Percentiles rank a stretch among this genome's conserved stretches.
Evolutionary conservation across 2,888 invertebrate species (phyloP).

Genomic region (Morinoia aosen): DNA sequence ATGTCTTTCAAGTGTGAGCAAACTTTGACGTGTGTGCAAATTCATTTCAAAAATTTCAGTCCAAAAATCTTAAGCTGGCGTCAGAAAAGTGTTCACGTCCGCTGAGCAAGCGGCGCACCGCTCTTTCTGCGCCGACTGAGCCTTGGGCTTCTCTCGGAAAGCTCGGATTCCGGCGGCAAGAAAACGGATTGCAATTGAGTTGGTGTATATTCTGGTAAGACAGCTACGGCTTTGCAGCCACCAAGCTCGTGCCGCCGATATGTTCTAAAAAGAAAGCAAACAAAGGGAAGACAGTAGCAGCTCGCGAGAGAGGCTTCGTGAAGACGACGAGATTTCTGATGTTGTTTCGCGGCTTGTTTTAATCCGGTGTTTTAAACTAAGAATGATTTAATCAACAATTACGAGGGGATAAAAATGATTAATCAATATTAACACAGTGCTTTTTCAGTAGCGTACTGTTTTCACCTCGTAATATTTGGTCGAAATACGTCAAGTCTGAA

Average conservation of each 20-base stretch:
- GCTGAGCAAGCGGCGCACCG: not conserved
- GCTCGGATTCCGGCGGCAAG: constrained; percentile 28
- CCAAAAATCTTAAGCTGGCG: too few species aligned
- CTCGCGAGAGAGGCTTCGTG: not conserved
- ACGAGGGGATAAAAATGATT: too few species aligned
- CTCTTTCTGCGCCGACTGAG: not conserved
- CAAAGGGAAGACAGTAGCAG: not conserved
- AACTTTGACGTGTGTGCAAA: too few species aligned
- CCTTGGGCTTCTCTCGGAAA: not conserved
- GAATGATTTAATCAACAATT: too few species aligned
- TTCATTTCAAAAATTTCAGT: too few species aligned
- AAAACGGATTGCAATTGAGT: constrained; percentile 44
- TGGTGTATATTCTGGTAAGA: constrained; percentile 33
- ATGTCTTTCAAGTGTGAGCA: not conserved
- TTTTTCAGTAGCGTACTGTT: not conserved
- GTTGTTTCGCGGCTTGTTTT: not conserved
- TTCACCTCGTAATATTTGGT: not conserved
- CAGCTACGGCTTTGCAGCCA: constrained; percentile 19
- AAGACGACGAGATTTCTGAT: not conserved
- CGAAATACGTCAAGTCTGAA: not conserved
- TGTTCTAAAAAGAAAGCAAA: constrained; percentile 6
- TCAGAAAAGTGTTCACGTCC: too few species aligned
- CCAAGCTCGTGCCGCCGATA: not conserved
- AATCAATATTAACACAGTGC: too few species aligned
- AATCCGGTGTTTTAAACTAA: not conserved